Evolutionary conservation across 2,888 invertebrate genomes (phyloP).

Genomic region (Spatulosminthurus flaviceps): DNA sequence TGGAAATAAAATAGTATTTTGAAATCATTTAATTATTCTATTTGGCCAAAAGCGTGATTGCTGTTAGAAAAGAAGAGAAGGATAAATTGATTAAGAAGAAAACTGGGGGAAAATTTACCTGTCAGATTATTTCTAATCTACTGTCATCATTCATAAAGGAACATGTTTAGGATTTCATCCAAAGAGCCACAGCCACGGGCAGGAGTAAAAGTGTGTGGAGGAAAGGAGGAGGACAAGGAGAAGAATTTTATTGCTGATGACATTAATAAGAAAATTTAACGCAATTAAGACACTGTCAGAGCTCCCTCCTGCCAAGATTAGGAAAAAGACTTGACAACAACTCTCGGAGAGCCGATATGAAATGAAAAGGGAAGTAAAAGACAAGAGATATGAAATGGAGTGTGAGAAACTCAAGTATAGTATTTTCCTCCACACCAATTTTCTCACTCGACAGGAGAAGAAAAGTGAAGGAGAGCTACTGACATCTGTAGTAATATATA

Average conservation of each 20-base stretch:
- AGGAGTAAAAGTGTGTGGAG: too few species aligned
- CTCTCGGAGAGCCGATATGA: too few species aligned
- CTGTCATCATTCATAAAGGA: background rate
- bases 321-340: background rate
- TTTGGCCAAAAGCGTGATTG: background rate
- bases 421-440: too few species aligned
- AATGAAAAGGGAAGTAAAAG: too few species aligned
- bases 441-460: too few species aligned
- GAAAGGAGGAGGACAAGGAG: background rate
- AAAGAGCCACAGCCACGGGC: too few species aligned
- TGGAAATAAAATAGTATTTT: too few species aligned
- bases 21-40: background rate
- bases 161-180: background rate
- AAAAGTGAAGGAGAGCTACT: too few species aligned
- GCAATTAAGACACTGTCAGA: conserved; percentile 1
- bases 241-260: conserved; percentile 5
- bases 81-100: background rate
- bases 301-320: background rate
- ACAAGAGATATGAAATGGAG: too few species aligned
- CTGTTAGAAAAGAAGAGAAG: background rate
- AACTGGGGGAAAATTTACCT: conserved; percentile 2
- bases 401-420: too few species aligned
- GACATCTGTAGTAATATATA: too few species aligned
- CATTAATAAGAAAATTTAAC: conserved; percentile 7
- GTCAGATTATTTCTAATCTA: background rate